These are phyloP conservation scores for Mycalesis mineus DNA, from an alignment of 2,888 invertebrate species.

Conservation along the genomic window DNA sequence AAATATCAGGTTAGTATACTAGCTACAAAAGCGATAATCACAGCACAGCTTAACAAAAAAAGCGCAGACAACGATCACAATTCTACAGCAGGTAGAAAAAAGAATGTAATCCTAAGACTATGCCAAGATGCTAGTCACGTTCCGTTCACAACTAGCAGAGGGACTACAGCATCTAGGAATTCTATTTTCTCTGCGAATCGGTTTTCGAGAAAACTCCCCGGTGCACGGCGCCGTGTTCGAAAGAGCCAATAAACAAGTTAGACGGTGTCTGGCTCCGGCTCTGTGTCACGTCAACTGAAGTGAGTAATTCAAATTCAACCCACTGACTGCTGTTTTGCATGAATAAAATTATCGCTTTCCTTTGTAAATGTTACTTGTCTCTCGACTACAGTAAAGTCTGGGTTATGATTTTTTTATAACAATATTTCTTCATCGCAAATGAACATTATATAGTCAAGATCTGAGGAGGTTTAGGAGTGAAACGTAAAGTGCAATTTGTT, in stretches of 20 bases:
- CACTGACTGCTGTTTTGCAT: constrained; percentile 12
- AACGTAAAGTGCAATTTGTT: too few species aligned
- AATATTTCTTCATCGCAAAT: too few species aligned
- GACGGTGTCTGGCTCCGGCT: constrained; percentile 18
- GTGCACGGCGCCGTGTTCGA: constrained; percentile 16
- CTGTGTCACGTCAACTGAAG: constrained; percentile 22
- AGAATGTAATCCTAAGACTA: neutral
- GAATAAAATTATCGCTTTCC: constrained; percentile 7
- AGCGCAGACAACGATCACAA: neutral
- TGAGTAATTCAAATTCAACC: constrained; percentile 19
- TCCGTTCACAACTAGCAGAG: constrained; percentile 8
- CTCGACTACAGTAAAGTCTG: too few species aligned
- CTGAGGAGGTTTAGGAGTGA: too few species aligned
- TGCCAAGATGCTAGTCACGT: constrained; percentile 9
- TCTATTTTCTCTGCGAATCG: constrained; percentile 12
- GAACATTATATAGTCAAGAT: too few species aligned
- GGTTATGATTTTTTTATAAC: too few species aligned
- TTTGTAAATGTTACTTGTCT: neutral
- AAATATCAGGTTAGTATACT: too few species aligned
- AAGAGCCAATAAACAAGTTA: constrained; percentile 26
- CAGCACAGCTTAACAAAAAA: neutral
- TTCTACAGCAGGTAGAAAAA: neutral
- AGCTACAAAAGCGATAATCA: too few species aligned
- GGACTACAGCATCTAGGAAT: constrained; percentile 13
- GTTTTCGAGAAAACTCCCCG: constrained; percentile 10